phyloP scores from a whole-genome alignment of 2,797 vertebrate species.

The Sparidentex hasta region DNA sequence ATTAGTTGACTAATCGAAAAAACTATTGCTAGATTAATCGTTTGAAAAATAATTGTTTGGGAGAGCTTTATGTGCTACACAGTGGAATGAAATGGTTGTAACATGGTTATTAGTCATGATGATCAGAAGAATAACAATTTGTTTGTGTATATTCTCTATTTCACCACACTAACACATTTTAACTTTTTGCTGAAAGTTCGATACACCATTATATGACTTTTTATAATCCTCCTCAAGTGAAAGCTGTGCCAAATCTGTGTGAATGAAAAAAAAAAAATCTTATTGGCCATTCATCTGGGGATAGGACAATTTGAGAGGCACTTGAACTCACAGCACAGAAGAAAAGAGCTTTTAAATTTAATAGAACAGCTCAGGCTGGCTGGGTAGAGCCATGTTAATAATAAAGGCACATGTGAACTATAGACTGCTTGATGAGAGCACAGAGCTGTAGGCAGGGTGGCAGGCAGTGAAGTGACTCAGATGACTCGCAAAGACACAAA shows the following conservation, averaged over 20 bases:
- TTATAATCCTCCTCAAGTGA: neutral
- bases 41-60: no score
- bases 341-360: conserved; percentile 46
- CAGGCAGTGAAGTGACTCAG: conserved; percentile 47
- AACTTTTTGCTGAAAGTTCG: neutral
- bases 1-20: no score
- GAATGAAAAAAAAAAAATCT: neutral
- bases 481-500: conserved; percentile 52
- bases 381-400: conserved; percentile 42
- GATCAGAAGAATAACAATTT: neutral
- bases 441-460: conserved; percentile 22
- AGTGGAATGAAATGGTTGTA: no score
- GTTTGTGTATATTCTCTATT: neutral
- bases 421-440: conserved; percentile 30
- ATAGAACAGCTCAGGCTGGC: conserved; percentile 16
- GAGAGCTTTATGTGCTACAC: no score
- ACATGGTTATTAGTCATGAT: neutral
- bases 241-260: neutral
- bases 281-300: neutral
- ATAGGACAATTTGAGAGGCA: conserved; percentile 28
- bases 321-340: conserved; percentile 30
- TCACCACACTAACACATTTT: neutral
- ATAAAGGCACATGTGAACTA: conserved; percentile 43
- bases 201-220: neutral
- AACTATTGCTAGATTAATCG: no score